Conservation (phyloP, 1,140 invertebrate genomes). For the Habropoda laboriosa region DNA sequence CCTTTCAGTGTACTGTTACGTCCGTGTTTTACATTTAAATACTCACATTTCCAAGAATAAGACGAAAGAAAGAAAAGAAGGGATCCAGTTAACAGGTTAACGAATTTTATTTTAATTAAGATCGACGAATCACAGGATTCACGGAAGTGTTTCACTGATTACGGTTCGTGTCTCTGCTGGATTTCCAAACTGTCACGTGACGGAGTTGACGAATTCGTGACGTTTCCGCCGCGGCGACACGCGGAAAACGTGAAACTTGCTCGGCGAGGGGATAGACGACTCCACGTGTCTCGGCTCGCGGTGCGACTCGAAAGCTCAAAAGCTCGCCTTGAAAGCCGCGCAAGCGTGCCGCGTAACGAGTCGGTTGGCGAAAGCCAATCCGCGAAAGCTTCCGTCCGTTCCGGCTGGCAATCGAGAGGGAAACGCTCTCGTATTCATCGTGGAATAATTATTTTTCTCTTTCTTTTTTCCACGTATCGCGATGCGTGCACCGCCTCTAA, state of each 20-base stretch:
- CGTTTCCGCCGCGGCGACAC: neutral
- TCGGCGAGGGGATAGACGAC: slow-evolving; percentile 49
- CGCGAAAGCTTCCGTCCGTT: slow-evolving; percentile 42
- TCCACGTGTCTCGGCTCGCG: slow-evolving; percentile 66
- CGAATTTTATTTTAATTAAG: no score
- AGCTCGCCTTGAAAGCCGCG: slow-evolving; percentile 63
- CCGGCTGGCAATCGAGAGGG: slow-evolving; percentile 35
- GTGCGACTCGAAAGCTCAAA: slow-evolving; percentile 66
- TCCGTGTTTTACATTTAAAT: no score
- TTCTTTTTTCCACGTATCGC: no score
- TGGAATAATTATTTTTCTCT: slow-evolving; percentile 6
- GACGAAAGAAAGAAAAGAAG: no score
- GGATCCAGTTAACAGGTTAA: no score
- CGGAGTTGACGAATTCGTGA: neutral
- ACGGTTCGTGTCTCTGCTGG: neutral
- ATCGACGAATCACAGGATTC: no score
- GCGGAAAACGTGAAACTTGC: slow-evolving; percentile 36
- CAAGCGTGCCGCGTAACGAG: slow-evolving; percentile 60
- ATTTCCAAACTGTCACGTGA: neutral
- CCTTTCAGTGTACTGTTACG: no score
- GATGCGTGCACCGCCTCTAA: no score
- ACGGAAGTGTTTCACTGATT: neutral
- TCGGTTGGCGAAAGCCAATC: slow-evolving; percentile 59
- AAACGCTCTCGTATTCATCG: slow-evolving; percentile 5
- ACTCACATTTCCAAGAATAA: no score